Percentiles rank a stretch among this genome's conserved stretches.
These are phyloP conservation scores for Spondyliosoma cantharus DNA, from an alignment of 2,797 vertebrate genomes.

Conservation along the genomic window DNA sequence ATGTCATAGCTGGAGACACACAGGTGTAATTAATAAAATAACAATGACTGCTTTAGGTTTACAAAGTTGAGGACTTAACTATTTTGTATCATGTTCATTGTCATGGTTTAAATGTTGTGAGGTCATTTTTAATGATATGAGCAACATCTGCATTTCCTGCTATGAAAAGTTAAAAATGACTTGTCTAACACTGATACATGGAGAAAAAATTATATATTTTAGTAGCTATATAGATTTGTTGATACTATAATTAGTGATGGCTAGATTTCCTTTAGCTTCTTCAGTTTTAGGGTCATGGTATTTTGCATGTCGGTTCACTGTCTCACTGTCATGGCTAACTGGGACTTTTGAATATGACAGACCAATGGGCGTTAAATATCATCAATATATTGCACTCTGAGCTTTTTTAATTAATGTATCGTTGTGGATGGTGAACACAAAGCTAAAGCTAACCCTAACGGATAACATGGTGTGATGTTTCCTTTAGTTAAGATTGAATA, in stretches of 20 bases:
- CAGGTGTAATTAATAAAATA: neutral
- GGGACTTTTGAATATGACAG: neutral
- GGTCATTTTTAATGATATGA: neutral
- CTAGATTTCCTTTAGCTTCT: neutral
- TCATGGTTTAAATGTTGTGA: no score
- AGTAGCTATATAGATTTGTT: neutral
- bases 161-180: neutral
- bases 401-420: neutral
- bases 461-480: neutral
- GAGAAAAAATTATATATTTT: neutral
- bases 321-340: neutral
- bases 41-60: neutral
- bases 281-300: neutral
- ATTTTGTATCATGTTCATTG: no score
- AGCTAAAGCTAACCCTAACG: slow-evolving; percentile 9
- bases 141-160: neutral
- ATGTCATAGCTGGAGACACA: neutral
- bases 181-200: neutral
- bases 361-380: neutral
- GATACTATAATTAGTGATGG: neutral
- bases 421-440: neutral
- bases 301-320: neutral
- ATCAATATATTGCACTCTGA: neutral
- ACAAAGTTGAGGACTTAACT: no score
- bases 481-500: neutral